Evolutionary conservation across 1,140 invertebrate genomes (phyloP).

Genomic region (Planococcus citri): DNA sequence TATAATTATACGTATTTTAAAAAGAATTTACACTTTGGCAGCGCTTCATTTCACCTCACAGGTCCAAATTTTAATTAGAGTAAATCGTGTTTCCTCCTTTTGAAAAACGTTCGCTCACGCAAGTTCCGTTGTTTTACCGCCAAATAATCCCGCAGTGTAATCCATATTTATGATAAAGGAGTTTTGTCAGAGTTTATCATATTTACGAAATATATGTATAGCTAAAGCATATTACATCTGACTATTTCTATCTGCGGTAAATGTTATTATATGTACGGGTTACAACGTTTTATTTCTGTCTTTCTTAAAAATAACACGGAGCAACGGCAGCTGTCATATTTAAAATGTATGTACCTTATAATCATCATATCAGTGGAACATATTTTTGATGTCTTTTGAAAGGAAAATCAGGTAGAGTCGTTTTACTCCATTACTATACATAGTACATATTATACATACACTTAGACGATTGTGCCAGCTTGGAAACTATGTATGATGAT

Average conservation of each 20-base stretch:
- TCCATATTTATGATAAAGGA: conserved; percentile 7
- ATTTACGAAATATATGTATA: neutral
- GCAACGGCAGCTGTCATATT: conserved; percentile 5
- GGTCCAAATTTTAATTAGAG: no score
- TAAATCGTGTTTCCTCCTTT: neutral
- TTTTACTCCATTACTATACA: no score
- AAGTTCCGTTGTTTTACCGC: neutral
- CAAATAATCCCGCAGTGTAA: neutral
- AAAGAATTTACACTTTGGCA: no score
- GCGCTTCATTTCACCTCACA: no score
- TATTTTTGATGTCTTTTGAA: neutral
- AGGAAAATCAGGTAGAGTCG: neutral
- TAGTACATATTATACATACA: neutral
- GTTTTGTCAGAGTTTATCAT: conserved; percentile 7
- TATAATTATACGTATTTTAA: no score
- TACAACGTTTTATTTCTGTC: conserved; percentile 7
- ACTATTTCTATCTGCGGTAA: neutral
- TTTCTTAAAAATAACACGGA: conserved; percentile 3
- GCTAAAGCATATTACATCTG: neutral
- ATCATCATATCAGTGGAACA: conserved; percentile 3
- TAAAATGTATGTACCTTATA: conserved; percentile 8
- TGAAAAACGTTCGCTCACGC: neutral
- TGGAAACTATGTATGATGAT: no score
- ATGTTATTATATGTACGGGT: neutral
- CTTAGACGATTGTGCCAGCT: no score